phyloP scores from a whole-genome alignment of 1,140 invertebrate species.

The Hormaphis cornu region DNA sequence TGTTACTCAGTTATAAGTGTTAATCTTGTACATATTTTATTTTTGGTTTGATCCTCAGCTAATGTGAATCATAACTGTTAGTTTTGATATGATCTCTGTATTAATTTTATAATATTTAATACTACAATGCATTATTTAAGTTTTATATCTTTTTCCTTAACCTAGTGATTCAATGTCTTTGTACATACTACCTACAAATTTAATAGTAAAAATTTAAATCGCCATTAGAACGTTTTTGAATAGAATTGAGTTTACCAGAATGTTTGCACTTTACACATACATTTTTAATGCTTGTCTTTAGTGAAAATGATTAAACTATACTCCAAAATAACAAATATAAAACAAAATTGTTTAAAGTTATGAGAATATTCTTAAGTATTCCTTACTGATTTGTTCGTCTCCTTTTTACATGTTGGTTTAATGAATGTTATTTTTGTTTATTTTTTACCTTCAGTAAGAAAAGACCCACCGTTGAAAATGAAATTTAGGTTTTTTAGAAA shows the following conservation, averaged over 20 bases:
- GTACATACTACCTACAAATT: background rate
- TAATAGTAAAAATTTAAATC: background rate
- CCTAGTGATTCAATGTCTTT: background rate
- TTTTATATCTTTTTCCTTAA: background rate
- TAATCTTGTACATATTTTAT: constrained; percentile 16
- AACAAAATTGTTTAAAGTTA: background rate
- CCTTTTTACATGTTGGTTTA: background rate
- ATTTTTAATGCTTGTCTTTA: background rate
- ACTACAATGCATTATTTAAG: background rate
- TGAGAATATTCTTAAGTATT: background rate
- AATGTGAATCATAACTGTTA: background rate
- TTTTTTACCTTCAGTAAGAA: constrained; percentile 65
- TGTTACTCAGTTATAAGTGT: background rate
- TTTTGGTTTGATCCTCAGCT: constrained; percentile 10
- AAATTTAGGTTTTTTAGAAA: constrained; percentile 89
- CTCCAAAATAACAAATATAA: background rate
- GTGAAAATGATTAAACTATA: background rate
- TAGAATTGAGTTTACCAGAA: background rate
- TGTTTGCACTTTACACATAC: background rate
- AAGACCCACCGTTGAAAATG: constrained; percentile 82
- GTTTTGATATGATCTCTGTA: background rate
- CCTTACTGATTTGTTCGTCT: background rate
- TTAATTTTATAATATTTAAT: background rate
- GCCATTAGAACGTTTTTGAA: background rate
- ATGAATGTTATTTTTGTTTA: constrained; percentile 10